A percentile compares a stretch with the other conserved stretches of the same genome.
Evolutionary conservation across 2,888 invertebrate genomes (phyloP).

Genomic region (Orgyia antiqua): DNA sequence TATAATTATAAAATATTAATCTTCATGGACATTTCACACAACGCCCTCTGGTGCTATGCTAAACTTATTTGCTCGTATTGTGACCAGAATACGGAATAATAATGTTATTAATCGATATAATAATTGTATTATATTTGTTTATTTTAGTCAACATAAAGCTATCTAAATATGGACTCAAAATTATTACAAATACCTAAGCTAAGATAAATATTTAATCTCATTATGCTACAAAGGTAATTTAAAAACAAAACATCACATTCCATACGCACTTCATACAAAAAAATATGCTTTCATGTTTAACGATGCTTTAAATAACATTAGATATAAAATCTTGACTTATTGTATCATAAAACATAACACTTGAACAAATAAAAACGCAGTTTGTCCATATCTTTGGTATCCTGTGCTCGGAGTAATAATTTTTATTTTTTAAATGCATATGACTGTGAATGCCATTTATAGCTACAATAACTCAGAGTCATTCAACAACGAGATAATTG

Average conservation of each 20-base stretch:
- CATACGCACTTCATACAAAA: too few relatives aligned
- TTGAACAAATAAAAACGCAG: constrained; percentile 45
- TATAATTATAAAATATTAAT: too few relatives aligned
- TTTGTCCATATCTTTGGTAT: constrained; percentile 31
- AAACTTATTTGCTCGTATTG: too few relatives aligned
- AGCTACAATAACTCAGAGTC: constrained; percentile 53
- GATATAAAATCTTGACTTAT: constrained; percentile 46
- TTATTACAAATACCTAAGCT: too few relatives aligned
- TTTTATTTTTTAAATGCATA: constrained; percentile 33
- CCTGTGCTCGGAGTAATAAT: constrained; percentile 24
- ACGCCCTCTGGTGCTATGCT: too few relatives aligned
- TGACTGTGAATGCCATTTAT: constrained; percentile 47
- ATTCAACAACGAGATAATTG: constrained; percentile 56
- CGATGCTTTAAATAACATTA: constrained; percentile 46
- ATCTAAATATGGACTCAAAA: too few relatives aligned
- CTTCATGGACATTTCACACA: too few relatives aligned
- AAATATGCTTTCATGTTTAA: constrained; percentile 45
- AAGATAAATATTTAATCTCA: too few relatives aligned
- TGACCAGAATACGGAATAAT: too few relatives aligned
- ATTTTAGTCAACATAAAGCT: too few relatives aligned
- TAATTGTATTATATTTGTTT: too few relatives aligned
- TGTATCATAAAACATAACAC: constrained; percentile 52
- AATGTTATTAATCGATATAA: too few relatives aligned
- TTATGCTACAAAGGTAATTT: background rate
- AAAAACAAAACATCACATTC: constrained; percentile 10